Base-by-base conservation (phyloP, 1,140 invertebrate species). In the Calliopsis andreniformis region DNA sequence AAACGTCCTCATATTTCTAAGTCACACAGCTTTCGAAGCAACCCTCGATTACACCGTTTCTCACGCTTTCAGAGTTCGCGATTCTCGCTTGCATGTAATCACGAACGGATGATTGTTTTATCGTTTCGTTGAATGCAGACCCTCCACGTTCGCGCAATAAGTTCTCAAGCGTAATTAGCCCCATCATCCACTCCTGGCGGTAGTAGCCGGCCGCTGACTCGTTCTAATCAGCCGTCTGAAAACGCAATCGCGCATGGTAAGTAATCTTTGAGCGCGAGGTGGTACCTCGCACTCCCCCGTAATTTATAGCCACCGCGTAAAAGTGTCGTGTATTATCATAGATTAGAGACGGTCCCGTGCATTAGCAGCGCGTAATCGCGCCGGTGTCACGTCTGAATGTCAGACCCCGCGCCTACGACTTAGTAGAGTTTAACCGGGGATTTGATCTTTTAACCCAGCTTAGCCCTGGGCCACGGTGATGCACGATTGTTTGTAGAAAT, bases 401-500 rank as follows among this genome's bases (percentile, higher is more conserved):
- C 53, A 30, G n/a, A n/a, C 0, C 72, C 72, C 42, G 47, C 56
- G 39, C 63, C 63, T 76, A 58, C 72, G 63, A 76, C 55, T 76
- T 69, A 69, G 73, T 35, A 32, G 62, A 81, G 30, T 81, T 79
- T 62, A 77, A 82, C 61, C 67, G 58, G 66, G 35, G 64, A 63
- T 82, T 80, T 82, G 59, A 82, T 80, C 79, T 59, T 42, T 58
- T 25, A 47, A 6, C 61, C 51, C 32, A 39, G 66, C 53, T 80
- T 77, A 71, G 35, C 62, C 25, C 8, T 30, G 61, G 7, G n/a
- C n/a, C 10, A n/a, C 43, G 25, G 25, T 67, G 75, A 80, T 76
- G 59, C 51, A 55, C 59, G 72, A 80, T 83, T 75, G 82, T 78
- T 86, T 75, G 77, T 79, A 76, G 77, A 70, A 84, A 86, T 81